Conservation (phyloP, 2,113 vertebrate species). For the Carlito syrichta region DNA sequence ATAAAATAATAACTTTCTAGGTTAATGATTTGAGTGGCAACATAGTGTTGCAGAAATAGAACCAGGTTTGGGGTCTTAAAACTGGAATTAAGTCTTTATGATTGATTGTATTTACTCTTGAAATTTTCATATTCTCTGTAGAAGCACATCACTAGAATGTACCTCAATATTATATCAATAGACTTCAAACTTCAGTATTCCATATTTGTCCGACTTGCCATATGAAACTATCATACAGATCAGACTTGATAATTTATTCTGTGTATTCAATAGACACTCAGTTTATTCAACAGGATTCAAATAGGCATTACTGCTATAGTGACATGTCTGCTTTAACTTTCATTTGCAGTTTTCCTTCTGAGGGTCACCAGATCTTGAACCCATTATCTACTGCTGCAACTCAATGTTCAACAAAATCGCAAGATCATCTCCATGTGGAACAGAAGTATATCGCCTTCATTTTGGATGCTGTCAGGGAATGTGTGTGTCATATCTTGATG, state of each 20-base stretch:
- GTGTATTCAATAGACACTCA: too few species aligned
- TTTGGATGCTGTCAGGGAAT: background rate
- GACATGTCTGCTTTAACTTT: background rate
- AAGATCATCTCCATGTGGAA: fast-evolving
- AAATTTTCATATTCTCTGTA: background rate
- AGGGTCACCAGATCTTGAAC: background rate
- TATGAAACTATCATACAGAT: fast-evolving
- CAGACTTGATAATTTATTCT: background rate
- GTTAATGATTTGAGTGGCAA: background rate
- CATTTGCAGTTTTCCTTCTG: background rate
- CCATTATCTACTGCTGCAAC: fast-evolving
- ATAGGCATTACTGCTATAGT: too few species aligned
- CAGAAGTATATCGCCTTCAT: background rate
- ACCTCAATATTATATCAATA: background rate
- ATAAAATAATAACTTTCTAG: background rate
- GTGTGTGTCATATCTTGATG: too few species aligned
- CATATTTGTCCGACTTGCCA: background rate
- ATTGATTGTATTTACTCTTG: fast-evolving
- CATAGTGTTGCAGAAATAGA: background rate
- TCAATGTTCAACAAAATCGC: background rate
- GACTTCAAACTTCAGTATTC: background rate
- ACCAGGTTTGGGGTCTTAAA: background rate
- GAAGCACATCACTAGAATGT: background rate
- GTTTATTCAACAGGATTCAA: too few species aligned
- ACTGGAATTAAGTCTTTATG: background rate